phyloP scores from a whole-genome alignment of 2,888 invertebrate species.

The Acleris holmiana region DNA sequence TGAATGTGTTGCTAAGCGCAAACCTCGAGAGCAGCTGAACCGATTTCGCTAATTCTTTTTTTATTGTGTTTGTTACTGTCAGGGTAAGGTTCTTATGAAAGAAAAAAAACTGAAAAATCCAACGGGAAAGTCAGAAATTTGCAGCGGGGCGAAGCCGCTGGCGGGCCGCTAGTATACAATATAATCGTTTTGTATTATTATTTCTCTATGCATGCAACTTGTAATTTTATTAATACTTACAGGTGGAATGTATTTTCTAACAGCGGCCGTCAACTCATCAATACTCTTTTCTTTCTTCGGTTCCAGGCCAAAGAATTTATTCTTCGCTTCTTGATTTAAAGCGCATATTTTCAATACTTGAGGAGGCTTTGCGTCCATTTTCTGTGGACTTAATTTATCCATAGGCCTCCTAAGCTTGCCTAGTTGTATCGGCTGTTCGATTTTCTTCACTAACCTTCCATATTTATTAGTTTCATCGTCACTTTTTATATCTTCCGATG shows the following conservation, averaged over 20 bases:
- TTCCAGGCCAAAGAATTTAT: constrained; percentile 76
- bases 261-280: constrained; percentile 73
- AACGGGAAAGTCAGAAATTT: no score
- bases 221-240: constrained; percentile 52
- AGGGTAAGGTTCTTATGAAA: no score
- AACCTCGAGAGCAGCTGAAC: no score
- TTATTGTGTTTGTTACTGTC: no score
- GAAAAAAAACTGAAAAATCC: no score
- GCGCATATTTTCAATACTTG: constrained; percentile 69
- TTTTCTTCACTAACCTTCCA: constrained; percentile 63
- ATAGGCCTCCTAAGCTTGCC: constrained; percentile 68
- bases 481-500: constrained; percentile 63
- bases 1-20: no score
- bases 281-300: constrained; percentile 69
- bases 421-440: constrained; percentile 71
- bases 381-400: constrained; percentile 54
- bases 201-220: no score
- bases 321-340: constrained; percentile 72
- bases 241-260: constrained; percentile 76
- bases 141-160: no score
- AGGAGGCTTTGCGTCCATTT: constrained; percentile 57
- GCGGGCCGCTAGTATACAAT: no score
- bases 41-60: no score
- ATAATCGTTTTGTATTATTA: no score
- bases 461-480: constrained; percentile 66